Evolutionary conservation across 2,797 vertebrate genomes (phyloP).

Genomic region (Syngnathus acus): DNA sequence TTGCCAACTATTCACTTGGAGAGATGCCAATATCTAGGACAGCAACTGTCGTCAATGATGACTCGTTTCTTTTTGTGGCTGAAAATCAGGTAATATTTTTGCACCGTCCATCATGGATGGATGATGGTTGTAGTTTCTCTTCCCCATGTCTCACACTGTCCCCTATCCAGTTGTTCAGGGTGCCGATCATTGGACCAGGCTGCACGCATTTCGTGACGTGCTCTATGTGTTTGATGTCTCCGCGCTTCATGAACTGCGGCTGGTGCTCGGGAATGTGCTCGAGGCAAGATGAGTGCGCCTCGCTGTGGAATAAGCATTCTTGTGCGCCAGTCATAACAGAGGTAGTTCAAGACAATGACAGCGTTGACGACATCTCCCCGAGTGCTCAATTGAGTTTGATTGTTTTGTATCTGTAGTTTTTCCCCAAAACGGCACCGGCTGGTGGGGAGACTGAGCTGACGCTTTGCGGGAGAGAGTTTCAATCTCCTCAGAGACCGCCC

Average conservation of each 20-base stretch:
- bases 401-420: constrained; percentile 70
- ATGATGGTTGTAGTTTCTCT: background rate
- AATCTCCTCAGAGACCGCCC: constrained; percentile 25
- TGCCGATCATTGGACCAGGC: constrained; percentile 81
- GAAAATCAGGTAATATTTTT: constrained; percentile 77
- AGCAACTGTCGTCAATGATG: constrained; percentile 58
- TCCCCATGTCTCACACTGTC: background rate
- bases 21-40: constrained; percentile 61
- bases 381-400: background rate
- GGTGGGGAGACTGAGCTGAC: constrained; percentile 73
- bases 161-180: constrained; percentile 73
- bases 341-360: constrained; percentile 48
- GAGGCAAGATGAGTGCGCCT: constrained; percentile 62
- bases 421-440: constrained; percentile 71
- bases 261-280: constrained; percentile 80
- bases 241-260: constrained; percentile 86
- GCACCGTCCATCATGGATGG: background rate
- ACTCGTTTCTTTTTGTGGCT: constrained; percentile 75
- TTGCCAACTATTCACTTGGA: constrained; percentile 88
- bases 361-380: too few relatives aligned
- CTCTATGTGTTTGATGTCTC: constrained; percentile 73
- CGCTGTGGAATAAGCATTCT: constrained; percentile 71
- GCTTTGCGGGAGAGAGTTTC: constrained; percentile 80
- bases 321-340: constrained; percentile 81
- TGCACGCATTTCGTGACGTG: constrained; percentile 85